Evolutionary conservation across 2,113 vertebrate species (phyloP), one percentile per base, ranked within the genome.

Genomic region (Notechis scutatus): DNA sequence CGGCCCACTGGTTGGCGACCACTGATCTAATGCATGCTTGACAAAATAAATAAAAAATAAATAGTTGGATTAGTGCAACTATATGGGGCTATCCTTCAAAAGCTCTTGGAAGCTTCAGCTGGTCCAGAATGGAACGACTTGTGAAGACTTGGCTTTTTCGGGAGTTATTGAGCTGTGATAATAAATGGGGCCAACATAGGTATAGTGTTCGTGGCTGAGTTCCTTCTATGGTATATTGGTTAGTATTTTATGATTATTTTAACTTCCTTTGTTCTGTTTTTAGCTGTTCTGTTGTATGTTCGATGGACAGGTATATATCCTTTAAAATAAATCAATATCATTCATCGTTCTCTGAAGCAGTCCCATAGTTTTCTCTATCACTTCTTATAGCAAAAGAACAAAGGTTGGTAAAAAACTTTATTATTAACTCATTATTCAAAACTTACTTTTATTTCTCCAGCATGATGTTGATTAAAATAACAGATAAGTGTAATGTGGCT

Each of bases 401-500:
- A 52, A 55, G 6, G 20, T 52, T 54, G n/a, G 50, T 52, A 59
- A 21, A 61, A 81, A 50, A 4, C 42, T 23, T 52, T 20, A 9
- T 52, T 56, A 57, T 50, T 89, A 81, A 20, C 29, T 59, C 18
- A 9, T 18, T 85, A 52, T 6, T 15, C 54, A 85, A 69, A 85
- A 10, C 26, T 23, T 26, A 91, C 2, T 42, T 47, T 9, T 26
- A 74, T 45, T 93, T 26, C 34, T 39, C 34, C 10, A 42, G 18
- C 29, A 55, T 29, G 61, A 64, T 29, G 69, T 94, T 87, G 94
- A 92, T 1, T 92, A 90, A 92, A 96, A 92, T 69, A 93, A 93
- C 54, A 0, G 57, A 57, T 64, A 94, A 90, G 90, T 29, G 74
- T 88, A 93, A 94, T 59, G 47, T 95, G 42, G 42, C 42, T 42